Conservation (phyloP, 2,888 invertebrate species). For the Liodrosophila aerea region DNA sequence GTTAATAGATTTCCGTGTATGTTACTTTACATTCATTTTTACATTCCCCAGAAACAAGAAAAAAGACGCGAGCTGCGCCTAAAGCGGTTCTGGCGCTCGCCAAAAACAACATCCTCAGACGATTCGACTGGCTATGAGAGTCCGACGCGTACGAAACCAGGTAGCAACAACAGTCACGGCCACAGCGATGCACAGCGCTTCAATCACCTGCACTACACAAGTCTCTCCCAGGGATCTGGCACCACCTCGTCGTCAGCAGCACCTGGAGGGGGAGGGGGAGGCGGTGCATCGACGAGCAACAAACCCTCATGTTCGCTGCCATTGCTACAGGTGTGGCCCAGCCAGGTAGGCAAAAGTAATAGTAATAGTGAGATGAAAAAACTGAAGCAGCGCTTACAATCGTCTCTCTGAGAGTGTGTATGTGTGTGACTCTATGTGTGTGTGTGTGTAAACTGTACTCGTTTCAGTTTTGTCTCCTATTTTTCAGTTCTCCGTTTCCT, state of each 20-base stretch:
- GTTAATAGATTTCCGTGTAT: not conserved
- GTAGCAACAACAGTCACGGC: too few relatives aligned
- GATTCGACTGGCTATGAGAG: constrained; percentile 84
- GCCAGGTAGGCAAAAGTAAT: constrained; percentile 81
- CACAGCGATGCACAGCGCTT: constrained; percentile 81
- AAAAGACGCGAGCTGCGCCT: constrained; percentile 83
- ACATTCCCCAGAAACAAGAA: constrained; percentile 81
- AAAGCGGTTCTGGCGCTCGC: constrained; percentile 83
- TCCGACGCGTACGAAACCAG: constrained; percentile 81
- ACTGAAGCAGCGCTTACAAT: constrained; percentile 1
- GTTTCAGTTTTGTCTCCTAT: not conserved
- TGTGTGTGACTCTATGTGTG: constrained; percentile 9
- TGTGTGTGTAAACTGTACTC: constrained; percentile 1
- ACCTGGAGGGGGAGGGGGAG: constrained; percentile 41
- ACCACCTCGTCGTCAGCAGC: constrained; percentile 61
- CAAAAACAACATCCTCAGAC: constrained; percentile 82
- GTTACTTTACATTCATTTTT: not conserved
- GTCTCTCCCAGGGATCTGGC: constrained; percentile 72
- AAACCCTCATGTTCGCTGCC: constrained; percentile 85
- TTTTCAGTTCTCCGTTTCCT: constrained; percentile 18
- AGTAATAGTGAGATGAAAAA: constrained; percentile 5
- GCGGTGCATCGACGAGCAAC: constrained; percentile 57
- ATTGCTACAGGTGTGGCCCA: constrained; percentile 87
- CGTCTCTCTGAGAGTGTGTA: constrained; percentile 7
- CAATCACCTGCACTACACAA: constrained; percentile 79